A percentile compares a stretch with the other conserved stretches of the same genome.
phyloP scores from a whole-genome alignment of 1,140 invertebrate genomes.

The Halotydeus destructor region DNA sequence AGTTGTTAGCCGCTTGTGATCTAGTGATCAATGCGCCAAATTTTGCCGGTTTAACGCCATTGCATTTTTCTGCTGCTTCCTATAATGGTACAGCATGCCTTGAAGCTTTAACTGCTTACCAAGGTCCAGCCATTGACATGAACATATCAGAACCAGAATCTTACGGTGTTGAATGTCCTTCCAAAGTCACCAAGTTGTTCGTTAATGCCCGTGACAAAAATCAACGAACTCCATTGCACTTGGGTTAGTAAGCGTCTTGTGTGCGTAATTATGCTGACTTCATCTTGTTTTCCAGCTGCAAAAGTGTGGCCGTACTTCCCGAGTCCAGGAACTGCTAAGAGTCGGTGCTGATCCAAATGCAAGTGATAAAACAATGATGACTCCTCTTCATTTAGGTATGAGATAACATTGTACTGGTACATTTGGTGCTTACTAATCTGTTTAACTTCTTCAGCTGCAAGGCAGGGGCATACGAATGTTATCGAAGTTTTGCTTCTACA shows the following conservation, averaged over 20 bases:
- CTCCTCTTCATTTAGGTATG: constrained; percentile 35
- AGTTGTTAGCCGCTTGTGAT: neutral
- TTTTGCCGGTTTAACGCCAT: constrained; percentile 24
- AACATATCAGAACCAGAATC: too few relatives aligned
- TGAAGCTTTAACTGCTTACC: neutral
- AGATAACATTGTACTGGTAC: neutral
- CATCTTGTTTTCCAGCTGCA: too few relatives aligned
- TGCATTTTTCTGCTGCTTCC: constrained; percentile 35
- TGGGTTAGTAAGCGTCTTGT: too few relatives aligned
- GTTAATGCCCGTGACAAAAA: constrained; percentile 28
- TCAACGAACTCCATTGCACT: constrained; percentile 38
- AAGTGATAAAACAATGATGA: constrained; percentile 40
- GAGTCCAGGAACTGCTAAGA: constrained; percentile 23
- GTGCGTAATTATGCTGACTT: too few relatives aligned
- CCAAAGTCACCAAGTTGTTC: too few relatives aligned
- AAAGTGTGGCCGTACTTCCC: neutral
- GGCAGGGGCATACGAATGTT: neutral
- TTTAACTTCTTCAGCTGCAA: neutral
- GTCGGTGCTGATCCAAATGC: constrained; percentile 37
- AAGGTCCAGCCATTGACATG: neutral
- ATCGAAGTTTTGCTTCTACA: neutral
- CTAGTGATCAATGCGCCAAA: neutral
- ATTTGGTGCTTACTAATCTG: neutral
- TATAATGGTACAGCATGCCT: neutral
- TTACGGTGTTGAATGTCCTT: too few relatives aligned